Conservation (phyloP, 2,797 vertebrate genomes). For the Karalla daura region DNA sequence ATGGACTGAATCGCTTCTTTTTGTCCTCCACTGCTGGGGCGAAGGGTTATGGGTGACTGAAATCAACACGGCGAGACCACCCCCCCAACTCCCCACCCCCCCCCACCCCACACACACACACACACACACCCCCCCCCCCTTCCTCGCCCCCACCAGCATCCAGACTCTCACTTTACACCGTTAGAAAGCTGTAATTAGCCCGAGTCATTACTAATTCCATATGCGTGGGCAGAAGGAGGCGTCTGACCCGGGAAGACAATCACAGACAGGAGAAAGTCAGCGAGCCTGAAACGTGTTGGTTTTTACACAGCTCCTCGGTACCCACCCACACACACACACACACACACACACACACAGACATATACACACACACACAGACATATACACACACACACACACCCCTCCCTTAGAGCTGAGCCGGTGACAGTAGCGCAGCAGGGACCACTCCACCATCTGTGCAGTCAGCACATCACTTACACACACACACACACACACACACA, state of each 20-base stretch:
- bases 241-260: constrained; percentile 55
- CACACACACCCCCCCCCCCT: too few species aligned
- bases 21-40: constrained; percentile 15
- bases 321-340: constrained; percentile 25
- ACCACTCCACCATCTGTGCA: constrained; percentile 83
- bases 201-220: constrained; percentile 44
- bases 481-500: constrained; percentile 42
- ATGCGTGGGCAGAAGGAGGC: constrained; percentile 33
- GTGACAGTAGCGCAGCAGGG: constrained; percentile 83
- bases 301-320: constrained; percentile 59
- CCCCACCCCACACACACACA: too few species aligned
- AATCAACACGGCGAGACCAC: constrained; percentile 26
- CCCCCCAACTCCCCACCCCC: too few species aligned
- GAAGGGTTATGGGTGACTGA: constrained; percentile 20
- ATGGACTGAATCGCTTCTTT: constrained; percentile 45
- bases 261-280: constrained; percentile 66
- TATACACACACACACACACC: constrained; percentile 36
- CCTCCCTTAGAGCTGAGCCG: constrained; percentile 67
- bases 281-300: constrained; percentile 70
- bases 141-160: too few species aligned
- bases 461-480: constrained; percentile 79
- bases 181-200: constrained; percentile 49
- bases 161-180: constrained; percentile 29
- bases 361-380: constrained; percentile 29
- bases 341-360: constrained; percentile 26